Percentiles rank a stretch among this genome's conserved stretches.
phyloP scores from a whole-genome alignment of 2,113 vertebrate genomes.

The Eudyptes chrysolophus region DNA sequence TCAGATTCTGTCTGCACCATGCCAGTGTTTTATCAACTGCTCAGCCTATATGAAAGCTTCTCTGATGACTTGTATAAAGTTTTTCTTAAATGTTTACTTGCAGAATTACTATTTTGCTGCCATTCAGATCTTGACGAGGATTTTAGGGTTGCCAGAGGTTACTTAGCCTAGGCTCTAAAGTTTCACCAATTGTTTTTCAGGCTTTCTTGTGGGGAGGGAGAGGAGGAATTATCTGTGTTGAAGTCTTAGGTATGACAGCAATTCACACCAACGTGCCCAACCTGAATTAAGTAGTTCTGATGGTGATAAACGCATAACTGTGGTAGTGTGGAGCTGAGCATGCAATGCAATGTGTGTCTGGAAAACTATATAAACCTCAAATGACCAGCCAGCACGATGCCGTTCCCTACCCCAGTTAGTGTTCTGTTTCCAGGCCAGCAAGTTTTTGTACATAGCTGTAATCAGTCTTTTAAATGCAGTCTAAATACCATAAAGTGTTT shows the following conservation, averaged over 20 bases:
- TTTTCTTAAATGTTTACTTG: not conserved
- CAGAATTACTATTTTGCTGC: not conserved
- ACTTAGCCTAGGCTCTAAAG: not conserved
- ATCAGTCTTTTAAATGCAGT: not conserved
- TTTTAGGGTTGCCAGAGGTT: not conserved
- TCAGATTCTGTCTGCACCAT: not conserved
- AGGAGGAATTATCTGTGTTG: not conserved
- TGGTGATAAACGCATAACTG: not conserved
- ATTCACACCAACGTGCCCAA: not conserved
- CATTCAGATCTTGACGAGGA: not conserved
- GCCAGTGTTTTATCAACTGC: not conserved
- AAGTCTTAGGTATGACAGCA: not conserved
- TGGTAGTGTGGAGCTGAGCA: not conserved
- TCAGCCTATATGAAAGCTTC: not conserved
- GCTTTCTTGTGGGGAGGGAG: not conserved
- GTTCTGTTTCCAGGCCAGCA: not conserved
- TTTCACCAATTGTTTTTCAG: not conserved
- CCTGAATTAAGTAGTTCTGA: not conserved
- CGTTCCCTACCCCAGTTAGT: not conserved
- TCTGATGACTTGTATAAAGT: not conserved
- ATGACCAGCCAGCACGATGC: rapidly evolving
- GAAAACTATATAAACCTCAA: not conserved
- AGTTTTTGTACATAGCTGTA: not conserved
- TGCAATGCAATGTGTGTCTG: not conserved
- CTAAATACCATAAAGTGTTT: not conserved